Percentiles rank a stretch among this genome's conserved stretches.
Evolutionary conservation across 2,888 invertebrate species (phyloP).

Genomic region (Caenorhabditis virilis): DNA sequence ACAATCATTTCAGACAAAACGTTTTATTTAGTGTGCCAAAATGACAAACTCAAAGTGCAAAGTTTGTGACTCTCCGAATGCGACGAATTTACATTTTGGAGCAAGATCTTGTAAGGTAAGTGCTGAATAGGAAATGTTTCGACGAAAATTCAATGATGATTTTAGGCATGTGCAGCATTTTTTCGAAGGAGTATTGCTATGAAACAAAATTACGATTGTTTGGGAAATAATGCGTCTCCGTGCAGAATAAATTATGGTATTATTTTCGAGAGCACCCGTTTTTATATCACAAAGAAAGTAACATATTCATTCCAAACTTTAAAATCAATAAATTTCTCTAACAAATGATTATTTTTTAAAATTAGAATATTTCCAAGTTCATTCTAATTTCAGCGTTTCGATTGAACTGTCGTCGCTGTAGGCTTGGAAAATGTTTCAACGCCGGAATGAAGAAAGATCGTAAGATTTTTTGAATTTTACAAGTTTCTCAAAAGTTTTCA

Average conservation of each 20-base stretch:
- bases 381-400: slow-evolving; percentile 17
- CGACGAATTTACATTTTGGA: slow-evolving; percentile 35
- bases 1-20: not conserved
- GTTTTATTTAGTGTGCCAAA: too few relatives aligned
- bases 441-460: slow-evolving; percentile 31
- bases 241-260: slow-evolving; percentile 32
- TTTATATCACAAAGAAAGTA: too few relatives aligned
- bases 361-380: too few relatives aligned
- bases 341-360: not conserved
- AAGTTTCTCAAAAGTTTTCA: not conserved
- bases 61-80: slow-evolving; percentile 31
- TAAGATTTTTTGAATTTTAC: slow-evolving; percentile 6
- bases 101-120: slow-evolving; percentile 31
- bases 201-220: slow-evolving; percentile 27
- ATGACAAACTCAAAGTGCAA: slow-evolving; percentile 17
- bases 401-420: slow-evolving; percentile 28
- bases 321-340: not conserved
- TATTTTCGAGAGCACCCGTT: too few relatives aligned
- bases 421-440: slow-evolving; percentile 15
- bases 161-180: slow-evolving; percentile 37
- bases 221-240: slow-evolving; percentile 4
- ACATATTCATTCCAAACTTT: not conserved
- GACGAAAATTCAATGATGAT: not conserved
- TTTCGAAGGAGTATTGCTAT: slow-evolving; percentile 32
- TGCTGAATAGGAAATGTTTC: not conserved